These are phyloP conservation scores for Anguilla megastoma DNA, from an alignment of 2,797 vertebrate genomes.

Conservation along the genomic window DNA sequence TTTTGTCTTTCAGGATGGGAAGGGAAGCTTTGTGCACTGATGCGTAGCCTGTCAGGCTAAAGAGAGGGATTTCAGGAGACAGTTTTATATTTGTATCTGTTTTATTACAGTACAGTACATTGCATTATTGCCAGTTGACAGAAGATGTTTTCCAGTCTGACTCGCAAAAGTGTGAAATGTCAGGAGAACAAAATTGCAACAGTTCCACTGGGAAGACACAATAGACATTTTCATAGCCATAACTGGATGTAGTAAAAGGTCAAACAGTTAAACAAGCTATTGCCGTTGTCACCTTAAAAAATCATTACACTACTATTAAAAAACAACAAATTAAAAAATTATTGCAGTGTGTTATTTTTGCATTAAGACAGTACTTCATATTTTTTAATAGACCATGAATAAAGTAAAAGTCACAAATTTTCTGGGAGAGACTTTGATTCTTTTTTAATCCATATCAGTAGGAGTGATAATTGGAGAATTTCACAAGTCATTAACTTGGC, in stretches of 20 bases:
- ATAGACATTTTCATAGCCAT: neutral
- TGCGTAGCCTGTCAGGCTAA: neutral
- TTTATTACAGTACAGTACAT: neutral
- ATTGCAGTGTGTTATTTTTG: neutral
- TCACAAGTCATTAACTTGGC: conserved; percentile 23
- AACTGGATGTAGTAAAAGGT: neutral
- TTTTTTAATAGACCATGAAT: neutral
- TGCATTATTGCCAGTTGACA: neutral
- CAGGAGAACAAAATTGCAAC: neutral
- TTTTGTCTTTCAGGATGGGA: conserved; percentile 43
- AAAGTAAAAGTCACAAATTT: neutral
- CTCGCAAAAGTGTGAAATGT: neutral
- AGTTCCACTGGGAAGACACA: neutral
- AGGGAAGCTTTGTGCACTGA: conserved; percentile 22
- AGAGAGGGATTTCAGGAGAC: neutral
- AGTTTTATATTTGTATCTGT: neutral
- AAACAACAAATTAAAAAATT: neutral
- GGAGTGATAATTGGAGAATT: conserved; percentile 31
- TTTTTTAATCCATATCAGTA: conserved; percentile 27
- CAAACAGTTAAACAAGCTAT: neutral
- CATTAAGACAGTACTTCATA: neutral
- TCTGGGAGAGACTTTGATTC: conserved; percentile 22
- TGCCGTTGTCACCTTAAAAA: neutral
- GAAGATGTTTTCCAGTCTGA: neutral
- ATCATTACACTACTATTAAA: neutral